Evolutionary conservation across 2,113 vertebrate genomes (phyloP).

Genomic region (Catharus bicknelli): DNA sequence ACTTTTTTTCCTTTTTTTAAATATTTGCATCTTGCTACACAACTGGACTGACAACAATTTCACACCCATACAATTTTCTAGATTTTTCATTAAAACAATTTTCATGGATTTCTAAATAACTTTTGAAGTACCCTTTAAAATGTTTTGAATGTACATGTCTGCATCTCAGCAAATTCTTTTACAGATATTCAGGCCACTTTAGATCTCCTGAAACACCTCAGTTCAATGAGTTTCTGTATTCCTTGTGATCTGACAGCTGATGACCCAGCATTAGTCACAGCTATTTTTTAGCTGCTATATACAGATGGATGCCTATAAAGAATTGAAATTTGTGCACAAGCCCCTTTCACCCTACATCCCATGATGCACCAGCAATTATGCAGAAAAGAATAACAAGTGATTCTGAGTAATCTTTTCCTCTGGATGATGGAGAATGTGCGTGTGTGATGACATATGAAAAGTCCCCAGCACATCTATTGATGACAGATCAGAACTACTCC

Average conservation of each 20-base stretch:
- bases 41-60: neutral
- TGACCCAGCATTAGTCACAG: neutral
- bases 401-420: constrained; percentile 7
- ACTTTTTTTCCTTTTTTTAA: too few species aligned
- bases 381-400: neutral
- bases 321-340: neutral
- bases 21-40: neutral
- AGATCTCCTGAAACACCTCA: neutral
- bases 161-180: neutral
- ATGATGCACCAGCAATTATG: neutral
- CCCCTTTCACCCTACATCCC: neutral
- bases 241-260: neutral
- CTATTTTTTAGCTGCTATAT: neutral
- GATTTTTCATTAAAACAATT: neutral
- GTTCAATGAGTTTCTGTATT: neutral
- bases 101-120: neutral
- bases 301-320: neutral
- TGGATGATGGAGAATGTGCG: neutral
- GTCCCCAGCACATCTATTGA: neutral
- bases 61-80: neutral
- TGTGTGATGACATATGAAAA: neutral
- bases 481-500: neutral
- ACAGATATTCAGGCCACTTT: neutral
- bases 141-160: neutral
- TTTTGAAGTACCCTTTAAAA: neutral